Evolutionary conservation across 2,888 invertebrate species (phyloP).

Genomic region (Carcina quercana): DNA sequence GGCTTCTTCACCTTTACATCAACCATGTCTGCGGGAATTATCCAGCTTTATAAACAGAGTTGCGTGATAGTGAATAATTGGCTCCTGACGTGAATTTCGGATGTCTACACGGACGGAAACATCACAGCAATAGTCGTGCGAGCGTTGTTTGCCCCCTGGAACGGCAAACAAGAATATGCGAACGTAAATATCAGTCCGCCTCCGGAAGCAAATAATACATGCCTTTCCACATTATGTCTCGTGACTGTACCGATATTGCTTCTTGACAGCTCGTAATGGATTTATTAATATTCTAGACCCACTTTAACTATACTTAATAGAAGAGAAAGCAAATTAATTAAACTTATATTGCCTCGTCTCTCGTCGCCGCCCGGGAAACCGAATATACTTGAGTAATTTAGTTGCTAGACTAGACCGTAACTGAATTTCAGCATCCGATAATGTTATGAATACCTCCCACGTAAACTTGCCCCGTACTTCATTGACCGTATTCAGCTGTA

Average conservation of each 20-base stretch:
- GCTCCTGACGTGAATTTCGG: slow-evolving; percentile 16
- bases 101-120: slow-evolving; percentile 22
- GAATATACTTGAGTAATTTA: slow-evolving; percentile 27
- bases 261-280: too few species aligned
- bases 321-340: too few species aligned
- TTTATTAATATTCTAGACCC: too few species aligned
- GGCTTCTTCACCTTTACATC: background rate
- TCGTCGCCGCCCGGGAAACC: too few species aligned
- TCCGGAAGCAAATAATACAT: slow-evolving; percentile 28
- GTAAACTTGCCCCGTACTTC: background rate
- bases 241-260: background rate
- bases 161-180: slow-evolving; percentile 42
- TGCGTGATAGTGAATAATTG: slow-evolving; percentile 1
- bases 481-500: slow-evolving; percentile 6
- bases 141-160: slow-evolving; percentile 31
- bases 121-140: slow-evolving; percentile 22
- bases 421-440: slow-evolving; percentile 16
- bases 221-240: slow-evolving; percentile 11
- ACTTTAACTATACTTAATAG: too few species aligned
- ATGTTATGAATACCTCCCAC: slow-evolving; percentile 11
- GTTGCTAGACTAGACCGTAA: slow-evolving; percentile 29
- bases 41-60: background rate
- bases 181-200: slow-evolving; percentile 27
- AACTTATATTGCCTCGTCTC: too few species aligned
- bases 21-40: background rate